A percentile compares a stretch with the other conserved stretches of the same genome.
Evolutionary conservation across 1,140 invertebrate species (phyloP).

Genomic region (Camponotus floridanus): DNA sequence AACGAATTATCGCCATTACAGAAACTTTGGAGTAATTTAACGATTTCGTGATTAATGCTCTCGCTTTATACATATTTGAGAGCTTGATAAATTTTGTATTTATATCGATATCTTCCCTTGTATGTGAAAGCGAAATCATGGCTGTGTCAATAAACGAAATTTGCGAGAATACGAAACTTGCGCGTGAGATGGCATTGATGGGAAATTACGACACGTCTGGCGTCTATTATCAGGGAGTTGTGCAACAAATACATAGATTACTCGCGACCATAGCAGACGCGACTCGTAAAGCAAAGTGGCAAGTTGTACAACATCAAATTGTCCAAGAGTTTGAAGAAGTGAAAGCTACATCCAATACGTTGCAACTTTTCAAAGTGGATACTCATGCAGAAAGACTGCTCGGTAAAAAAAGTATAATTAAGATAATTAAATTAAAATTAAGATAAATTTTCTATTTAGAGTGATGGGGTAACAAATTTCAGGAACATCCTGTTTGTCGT

Average conservation of each 20-base stretch:
- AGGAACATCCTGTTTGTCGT: slow-evolving; percentile 84
- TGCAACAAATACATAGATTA: slow-evolving; percentile 95
- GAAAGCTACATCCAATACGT: slow-evolving; percentile 91
- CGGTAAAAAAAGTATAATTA: slow-evolving; percentile 72
- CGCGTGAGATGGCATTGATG: slow-evolving; percentile 96
- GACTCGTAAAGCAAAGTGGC: slow-evolving; percentile 95
- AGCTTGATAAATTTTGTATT: not conserved
- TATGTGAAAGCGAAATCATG: slow-evolving; percentile 85
- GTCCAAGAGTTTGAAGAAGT: slow-evolving; percentile 96
- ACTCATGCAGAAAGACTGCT: slow-evolving; percentile 86
- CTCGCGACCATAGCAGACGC: slow-evolving; percentile 93
- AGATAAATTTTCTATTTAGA: slow-evolving; percentile 25
- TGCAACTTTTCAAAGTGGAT: slow-evolving; percentile 89
- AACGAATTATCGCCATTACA: not conserved
- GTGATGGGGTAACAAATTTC: slow-evolving; percentile 2
- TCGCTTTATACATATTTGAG: not conserved
- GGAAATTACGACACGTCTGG: slow-evolving; percentile 98
- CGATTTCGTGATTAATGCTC: not conserved
- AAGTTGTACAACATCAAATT: slow-evolving; percentile 96
- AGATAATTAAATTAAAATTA: slow-evolving; percentile 12
- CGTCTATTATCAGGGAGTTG: slow-evolving; percentile 97
- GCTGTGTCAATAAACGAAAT: slow-evolving; percentile 95
- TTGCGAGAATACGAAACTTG: slow-evolving; percentile 96
- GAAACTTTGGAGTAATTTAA: not conserved
- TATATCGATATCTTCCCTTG: not conserved